A percentile compares a stretch with the other conserved stretches of the same genome.
Conservation (phyloP, 2,888 invertebrate genomes). For the Stenodera caucasica region DNA sequence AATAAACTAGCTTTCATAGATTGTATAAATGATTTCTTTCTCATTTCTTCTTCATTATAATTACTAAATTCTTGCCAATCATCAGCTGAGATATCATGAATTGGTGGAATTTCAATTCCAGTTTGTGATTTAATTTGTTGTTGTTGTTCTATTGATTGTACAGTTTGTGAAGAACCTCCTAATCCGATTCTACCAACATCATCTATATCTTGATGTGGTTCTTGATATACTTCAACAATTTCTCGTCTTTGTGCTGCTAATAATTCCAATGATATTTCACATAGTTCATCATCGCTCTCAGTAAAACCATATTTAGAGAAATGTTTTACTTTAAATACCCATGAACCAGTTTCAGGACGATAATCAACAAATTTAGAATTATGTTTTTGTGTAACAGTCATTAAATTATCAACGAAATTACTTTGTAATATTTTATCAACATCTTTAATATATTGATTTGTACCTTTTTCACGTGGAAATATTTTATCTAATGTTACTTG, state of each 20-base stretch:
- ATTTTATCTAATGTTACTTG: constrained; percentile 91
- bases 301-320: constrained; percentile 89
- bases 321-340: constrained; percentile 95
- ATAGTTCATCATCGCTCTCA: constrained; percentile 81
- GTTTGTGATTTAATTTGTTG: background rate
- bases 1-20: background rate
- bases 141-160: background rate
- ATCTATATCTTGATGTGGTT: constrained; percentile 4
- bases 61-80: background rate
- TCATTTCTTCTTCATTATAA: constrained; percentile 10
- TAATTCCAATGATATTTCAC: constrained; percentile 9
- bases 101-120: background rate
- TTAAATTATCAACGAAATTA: constrained; percentile 84
- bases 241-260: constrained; percentile 1
- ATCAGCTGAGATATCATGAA: background rate
- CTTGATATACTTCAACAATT: constrained; percentile 7
- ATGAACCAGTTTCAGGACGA: constrained; percentile 92
- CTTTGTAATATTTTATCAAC: constrained; percentile 74
- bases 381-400: constrained; percentile 82
- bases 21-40: background rate
- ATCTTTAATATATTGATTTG: constrained; percentile 77
- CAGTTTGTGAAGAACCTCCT: background rate
- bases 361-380: constrained; percentile 93
- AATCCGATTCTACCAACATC: constrained; percentile 1
- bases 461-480: constrained; percentile 89